These are phyloP conservation scores for Calameuta pallipes DNA, from an alignment of 2,888 invertebrate genomes.

Conservation along the genomic window DNA sequence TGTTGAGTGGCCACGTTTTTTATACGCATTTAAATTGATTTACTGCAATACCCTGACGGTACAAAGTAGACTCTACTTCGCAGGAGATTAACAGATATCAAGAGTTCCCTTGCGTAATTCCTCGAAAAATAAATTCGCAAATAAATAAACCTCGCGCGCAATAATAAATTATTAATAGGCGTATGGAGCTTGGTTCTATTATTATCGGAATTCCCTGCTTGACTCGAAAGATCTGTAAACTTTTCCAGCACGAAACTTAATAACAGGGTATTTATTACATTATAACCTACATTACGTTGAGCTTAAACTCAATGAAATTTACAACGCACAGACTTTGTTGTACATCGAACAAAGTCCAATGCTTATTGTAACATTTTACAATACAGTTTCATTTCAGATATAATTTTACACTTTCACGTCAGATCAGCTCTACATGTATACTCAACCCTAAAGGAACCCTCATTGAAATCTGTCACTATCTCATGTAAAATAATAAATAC, in stretches of 20 bases:
- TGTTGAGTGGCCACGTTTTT: not conserved
- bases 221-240: not conserved
- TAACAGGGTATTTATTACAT: not conserved
- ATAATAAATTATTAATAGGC: not conserved
- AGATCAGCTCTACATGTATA: not conserved
- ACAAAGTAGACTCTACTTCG: not conserved
- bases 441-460: not conserved
- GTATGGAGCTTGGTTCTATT: not conserved
- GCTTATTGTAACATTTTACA: not conserved
- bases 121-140: not conserved
- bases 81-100: not conserved
- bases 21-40: not conserved
- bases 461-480: not conserved
- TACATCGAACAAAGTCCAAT: not conserved
- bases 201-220: not conserved
- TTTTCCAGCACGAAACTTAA: not conserved
- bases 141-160: not conserved
- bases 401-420: not conserved
- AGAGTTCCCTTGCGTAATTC: not conserved
- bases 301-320: not conserved
- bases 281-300: not conserved
- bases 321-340: not conserved
- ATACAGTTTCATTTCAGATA: not conserved
- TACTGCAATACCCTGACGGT: not conserved
- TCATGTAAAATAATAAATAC: not conserved